These are phyloP conservation scores for Rhagonycha lutea DNA, from an alignment of 2,888 invertebrate genomes.

Conservation along the genomic window DNA sequence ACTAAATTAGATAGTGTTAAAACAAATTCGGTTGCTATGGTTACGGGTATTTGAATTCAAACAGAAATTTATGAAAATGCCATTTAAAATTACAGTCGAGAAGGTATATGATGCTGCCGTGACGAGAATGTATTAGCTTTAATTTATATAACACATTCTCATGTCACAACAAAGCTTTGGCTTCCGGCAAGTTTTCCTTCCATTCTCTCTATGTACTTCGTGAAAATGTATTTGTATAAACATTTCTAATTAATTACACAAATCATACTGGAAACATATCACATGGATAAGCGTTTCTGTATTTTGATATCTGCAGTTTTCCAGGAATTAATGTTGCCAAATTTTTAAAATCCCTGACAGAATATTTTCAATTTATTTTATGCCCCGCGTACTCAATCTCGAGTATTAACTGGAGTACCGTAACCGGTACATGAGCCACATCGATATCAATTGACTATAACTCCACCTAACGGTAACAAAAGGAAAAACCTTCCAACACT, in stretches of 20 bases:
- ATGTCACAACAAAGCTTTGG: conserved; percentile 23
- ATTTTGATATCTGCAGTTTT: background rate
- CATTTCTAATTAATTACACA: conserved; percentile 24
- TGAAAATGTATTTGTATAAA: conserved; percentile 20
- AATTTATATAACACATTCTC: conserved; percentile 29
- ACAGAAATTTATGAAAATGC: conserved; percentile 22
- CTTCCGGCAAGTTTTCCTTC: conserved; percentile 25
- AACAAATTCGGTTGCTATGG: background rate
- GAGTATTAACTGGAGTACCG: background rate
- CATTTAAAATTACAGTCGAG: conserved; percentile 9
- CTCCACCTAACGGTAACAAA: background rate
- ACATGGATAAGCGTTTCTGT: background rate
- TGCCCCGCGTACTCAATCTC: background rate
- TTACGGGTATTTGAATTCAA: conserved; percentile 1
- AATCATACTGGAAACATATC: conserved; percentile 18
- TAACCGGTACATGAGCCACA: background rate
- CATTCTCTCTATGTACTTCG: background rate
- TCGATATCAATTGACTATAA: background rate
- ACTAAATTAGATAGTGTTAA: background rate
- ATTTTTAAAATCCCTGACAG: too few species aligned
- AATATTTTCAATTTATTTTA: too few species aligned
- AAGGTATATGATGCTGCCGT: conserved; percentile 6
- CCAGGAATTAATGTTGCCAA: too few species aligned
- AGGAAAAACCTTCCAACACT: background rate
- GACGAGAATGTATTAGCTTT: conserved; percentile 29